Evolutionary conservation across 2,113 vertebrate genomes (phyloP).

Genomic region (Indicator maculatus): DNA sequence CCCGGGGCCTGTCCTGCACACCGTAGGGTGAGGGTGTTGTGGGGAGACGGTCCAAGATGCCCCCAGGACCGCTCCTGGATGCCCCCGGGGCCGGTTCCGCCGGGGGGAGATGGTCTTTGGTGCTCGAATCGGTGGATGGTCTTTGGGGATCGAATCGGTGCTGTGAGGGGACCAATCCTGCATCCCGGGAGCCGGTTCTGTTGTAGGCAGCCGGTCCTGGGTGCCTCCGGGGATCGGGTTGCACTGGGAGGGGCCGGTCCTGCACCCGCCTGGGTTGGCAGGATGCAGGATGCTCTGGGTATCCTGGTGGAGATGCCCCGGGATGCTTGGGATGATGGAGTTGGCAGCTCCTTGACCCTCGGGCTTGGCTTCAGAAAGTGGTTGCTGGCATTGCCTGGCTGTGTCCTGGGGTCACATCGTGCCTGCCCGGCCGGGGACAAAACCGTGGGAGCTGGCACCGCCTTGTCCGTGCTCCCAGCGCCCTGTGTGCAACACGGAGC

Average conservation of each 20-base stretch:
- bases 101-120: not conserved
- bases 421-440: not conserved
- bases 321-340: not conserved
- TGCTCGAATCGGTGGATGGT: not conserved
- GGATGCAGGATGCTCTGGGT: not conserved
- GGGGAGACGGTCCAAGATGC: not conserved
- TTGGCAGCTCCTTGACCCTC: not conserved
- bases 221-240: not conserved
- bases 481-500: not conserved
- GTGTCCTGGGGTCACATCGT: not conserved
- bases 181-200: not conserved
- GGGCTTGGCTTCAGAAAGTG: not conserved
- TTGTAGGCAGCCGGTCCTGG: not conserved
- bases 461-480: rapidly evolving
- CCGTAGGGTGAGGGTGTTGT: not conserved
- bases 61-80: not conserved
- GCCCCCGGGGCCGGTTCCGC: not conserved
- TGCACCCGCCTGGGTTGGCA: not conserved
- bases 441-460: not conserved
- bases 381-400: not conserved
- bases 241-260: not conserved
- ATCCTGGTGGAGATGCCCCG: not conserved
- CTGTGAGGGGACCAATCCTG: not conserved
- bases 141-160: not conserved
- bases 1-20: not conserved